Base-by-base conservation (phyloP, 2,888 invertebrate species). In the Actias luna region DNA sequence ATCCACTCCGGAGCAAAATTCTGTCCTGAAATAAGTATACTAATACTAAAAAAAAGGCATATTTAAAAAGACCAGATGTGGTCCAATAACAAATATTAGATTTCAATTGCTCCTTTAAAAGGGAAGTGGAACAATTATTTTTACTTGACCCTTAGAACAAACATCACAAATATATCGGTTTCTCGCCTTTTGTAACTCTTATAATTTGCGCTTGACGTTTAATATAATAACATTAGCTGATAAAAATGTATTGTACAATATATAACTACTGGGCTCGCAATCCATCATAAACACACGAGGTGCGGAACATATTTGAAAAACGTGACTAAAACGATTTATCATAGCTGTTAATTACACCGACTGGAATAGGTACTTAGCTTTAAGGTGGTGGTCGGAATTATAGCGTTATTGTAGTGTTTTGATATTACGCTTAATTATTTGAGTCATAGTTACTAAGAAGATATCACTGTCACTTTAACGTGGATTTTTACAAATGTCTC, bases 251-350 rank as follows among this genome's bases (percentile, higher is more conserved):
- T 59, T 35, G 27, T n/a, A 39, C 14, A 25, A 18, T 22, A 22
- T 59, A 57, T 27, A 46, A 39, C 33, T 59, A 60, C 25, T 52
- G 57, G 60, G 22, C 59, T 14, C 31, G 64, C 59, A 77, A 77
- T 76, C 70, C 73, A 76, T 76, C 74, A 76, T 71, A 69, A 29
- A 59, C 64, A 64, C 65, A 63, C 58, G 61, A 62, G 61, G 61
- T 62, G 69, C 67, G 55, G 70, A 69, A 69, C 64, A 58, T 69
- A 77, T 75, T 77, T 77, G 70, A 75, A 78, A 78, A 78, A 76
- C 74, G 70, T 72, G 73, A 68, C 68, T 73, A 63, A 70, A 75
- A 73, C 77, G 71, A 78, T 78, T 78, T 71, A 76, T 77, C 78
- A 78, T 69, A 72, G 67, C 46, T 66, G 68, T 71, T 78, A 78